Conservation (phyloP, 2,113 vertebrate genomes). For the Podarcis muralis region DNA sequence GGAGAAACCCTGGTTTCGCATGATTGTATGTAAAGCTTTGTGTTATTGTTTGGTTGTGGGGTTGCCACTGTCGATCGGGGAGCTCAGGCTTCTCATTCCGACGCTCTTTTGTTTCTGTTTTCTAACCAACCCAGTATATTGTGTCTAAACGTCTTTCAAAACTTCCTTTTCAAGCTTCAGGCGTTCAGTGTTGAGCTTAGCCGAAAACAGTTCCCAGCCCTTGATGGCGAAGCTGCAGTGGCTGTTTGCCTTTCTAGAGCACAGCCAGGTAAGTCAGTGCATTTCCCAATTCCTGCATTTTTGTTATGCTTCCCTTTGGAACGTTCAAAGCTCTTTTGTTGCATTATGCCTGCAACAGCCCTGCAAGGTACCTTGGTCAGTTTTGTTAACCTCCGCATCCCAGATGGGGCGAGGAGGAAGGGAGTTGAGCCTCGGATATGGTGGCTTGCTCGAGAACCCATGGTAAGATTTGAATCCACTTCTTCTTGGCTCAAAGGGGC, state of each 20-base stretch:
- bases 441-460: neutral
- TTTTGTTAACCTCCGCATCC: too few relatives aligned
- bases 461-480: neutral
- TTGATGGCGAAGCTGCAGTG: constrained; percentile 85
- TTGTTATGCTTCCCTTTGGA: neutral
- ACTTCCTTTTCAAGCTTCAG: constrained; percentile 76
- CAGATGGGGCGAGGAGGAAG: neutral
- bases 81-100: neutral
- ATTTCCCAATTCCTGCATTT: neutral
- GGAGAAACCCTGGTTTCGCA: neutral
- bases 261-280: constrained; percentile 79
- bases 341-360: neutral
- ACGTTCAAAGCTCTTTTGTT: neutral
- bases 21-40: too few relatives aligned
- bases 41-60: neutral
- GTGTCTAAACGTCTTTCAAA: constrained; percentile 30
- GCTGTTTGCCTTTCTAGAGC: constrained; percentile 85
- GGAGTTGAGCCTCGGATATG: too few relatives aligned
- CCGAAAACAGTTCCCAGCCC: constrained; percentile 80
- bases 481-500: neutral
- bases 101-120: too few relatives aligned
- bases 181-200: constrained; percentile 79
- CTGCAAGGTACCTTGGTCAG: neutral
- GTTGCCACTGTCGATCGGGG: neutral
- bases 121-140: neutral